Evolutionary conservation across 2,113 vertebrate species (phyloP).

Genomic region (Myiozetetes cayanensis): DNA sequence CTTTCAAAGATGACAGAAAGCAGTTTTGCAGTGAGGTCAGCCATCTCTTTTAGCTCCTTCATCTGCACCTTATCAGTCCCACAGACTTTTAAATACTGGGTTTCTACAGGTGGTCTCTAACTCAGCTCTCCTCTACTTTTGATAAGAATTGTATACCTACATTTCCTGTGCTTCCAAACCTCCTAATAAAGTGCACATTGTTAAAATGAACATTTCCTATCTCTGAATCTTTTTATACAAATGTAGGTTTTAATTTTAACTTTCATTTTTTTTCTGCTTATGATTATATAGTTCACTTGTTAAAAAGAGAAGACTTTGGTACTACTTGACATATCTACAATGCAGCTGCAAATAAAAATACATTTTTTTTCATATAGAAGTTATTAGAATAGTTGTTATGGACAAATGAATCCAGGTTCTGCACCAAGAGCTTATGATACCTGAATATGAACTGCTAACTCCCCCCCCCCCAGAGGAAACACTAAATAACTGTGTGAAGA

Average conservation of each 20-base stretch:
- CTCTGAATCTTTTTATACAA: neutral
- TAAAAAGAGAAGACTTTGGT: neutral
- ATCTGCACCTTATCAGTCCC: neutral
- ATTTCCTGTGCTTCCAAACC: neutral
- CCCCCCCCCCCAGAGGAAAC: neutral
- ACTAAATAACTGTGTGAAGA: neutral
- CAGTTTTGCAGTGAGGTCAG: neutral
- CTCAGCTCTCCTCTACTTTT: neutral
- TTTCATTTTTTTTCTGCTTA: neutral
- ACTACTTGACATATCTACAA: neutral
- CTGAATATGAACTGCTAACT: neutral
- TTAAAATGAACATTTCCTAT: neutral
- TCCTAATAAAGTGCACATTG: neutral
- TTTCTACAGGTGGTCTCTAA: neutral
- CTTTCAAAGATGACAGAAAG: neutral
- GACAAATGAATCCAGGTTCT: neutral
- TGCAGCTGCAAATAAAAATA: slow-evolving; percentile 18
- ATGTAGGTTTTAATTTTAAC: neutral
- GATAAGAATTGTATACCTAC: neutral
- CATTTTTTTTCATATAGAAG: neutral
- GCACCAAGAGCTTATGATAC: neutral
- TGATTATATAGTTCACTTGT: neutral
- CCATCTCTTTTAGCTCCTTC: neutral
- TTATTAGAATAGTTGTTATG: neutral
- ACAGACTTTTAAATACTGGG: neutral